Conservation (phyloP, 2,888 invertebrate species). For the Euplagia quadripunctaria region DNA sequence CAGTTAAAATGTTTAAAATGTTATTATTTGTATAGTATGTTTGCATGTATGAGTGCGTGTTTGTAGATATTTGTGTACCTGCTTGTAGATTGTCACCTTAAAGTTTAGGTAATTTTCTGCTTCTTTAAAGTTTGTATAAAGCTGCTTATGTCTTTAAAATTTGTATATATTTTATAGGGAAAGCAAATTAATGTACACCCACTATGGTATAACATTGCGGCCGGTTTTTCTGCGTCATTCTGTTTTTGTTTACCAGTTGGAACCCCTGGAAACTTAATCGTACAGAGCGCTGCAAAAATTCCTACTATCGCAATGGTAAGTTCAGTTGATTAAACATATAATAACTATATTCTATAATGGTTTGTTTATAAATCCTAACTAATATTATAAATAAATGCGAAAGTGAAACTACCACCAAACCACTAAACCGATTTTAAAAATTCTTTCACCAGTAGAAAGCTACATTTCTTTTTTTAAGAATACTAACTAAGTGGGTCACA, state of each 20-base stretch:
- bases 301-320: conserved; percentile 75
- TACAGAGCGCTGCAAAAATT: conserved; percentile 76
- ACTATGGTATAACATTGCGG: conserved; percentile 59
- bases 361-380: no score
- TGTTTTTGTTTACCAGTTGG: conserved; percentile 85
- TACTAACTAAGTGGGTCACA: no score
- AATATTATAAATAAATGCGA: no score
- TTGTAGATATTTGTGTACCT: neutral
- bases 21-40: neutral
- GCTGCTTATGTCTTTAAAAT: neutral
- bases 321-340: neutral
- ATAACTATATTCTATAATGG: neutral
- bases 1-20: no score
- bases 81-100: neutral
- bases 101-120: neutral
- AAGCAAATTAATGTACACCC: conserved; percentile 55
- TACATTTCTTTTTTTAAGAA: no score
- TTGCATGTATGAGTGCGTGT: neutral
- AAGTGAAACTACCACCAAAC: no score
- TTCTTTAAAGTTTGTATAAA: neutral
- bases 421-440: no score
- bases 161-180: conserved; percentile 3
- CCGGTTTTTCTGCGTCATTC: conserved; percentile 52
- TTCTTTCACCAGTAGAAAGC: no score
- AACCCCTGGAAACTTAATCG: conserved; percentile 86